Conservation (phyloP, 2,797 vertebrate genomes). For the Acrossocheilus fasciatus region DNA sequence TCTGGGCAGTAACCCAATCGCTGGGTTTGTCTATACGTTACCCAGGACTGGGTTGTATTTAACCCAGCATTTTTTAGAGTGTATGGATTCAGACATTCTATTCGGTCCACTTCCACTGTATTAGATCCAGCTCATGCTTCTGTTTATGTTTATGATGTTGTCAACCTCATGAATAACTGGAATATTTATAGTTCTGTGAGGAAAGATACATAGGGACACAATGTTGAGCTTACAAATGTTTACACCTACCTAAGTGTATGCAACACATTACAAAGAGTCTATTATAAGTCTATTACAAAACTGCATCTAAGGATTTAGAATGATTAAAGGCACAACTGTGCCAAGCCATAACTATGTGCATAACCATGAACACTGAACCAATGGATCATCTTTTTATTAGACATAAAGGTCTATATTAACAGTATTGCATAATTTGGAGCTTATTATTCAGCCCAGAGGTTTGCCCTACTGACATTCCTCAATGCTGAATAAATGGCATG, state of each 20-base stretch:
- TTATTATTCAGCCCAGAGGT: slow-evolving; percentile 17
- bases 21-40: too few relatives aligned
- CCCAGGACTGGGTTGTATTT: too few relatives aligned
- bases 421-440: slow-evolving; percentile 1
- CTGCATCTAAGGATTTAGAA: neutral
- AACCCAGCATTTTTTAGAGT: too few relatives aligned
- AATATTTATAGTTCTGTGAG: neutral
- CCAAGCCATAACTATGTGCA: neutral
- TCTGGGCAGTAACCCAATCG: too few relatives aligned
- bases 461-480: slow-evolving; percentile 20
- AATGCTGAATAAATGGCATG: slow-evolving; percentile 5
- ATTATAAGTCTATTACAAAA: neutral
- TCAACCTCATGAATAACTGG: neutral
- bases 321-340: neutral
- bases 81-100: neutral
- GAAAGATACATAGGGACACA: neutral
- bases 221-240: neutral
- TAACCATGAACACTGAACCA: neutral
- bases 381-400: slow-evolving; percentile 12
- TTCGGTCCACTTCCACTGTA: neutral
- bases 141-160: slow-evolving; percentile 1
- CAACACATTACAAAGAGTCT: neutral
- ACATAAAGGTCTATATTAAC: neutral
- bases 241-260: neutral
- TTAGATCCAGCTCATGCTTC: neutral